Conservation (phyloP, 2,888 invertebrate genomes). For the Hyles lineata region DNA sequence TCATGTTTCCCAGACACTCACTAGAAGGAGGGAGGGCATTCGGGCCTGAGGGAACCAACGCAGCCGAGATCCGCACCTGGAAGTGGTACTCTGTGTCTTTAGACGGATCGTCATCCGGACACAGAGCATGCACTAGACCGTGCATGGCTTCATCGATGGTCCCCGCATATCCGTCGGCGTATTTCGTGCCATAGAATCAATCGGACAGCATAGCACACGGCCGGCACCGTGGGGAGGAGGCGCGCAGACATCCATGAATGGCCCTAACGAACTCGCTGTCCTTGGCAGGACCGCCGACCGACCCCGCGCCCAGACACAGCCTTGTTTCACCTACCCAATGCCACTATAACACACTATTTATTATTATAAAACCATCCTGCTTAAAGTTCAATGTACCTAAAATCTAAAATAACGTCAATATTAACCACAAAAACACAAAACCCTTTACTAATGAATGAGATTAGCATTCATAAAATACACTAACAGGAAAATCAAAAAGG, state of each 20-base stretch:
- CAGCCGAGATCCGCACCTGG: too few relatives aligned
- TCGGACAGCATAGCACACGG: slow-evolving; percentile 73
- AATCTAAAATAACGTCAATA: not conserved
- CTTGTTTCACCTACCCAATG: slow-evolving; percentile 25
- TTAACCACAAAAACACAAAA: not conserved
- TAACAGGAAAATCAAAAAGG: slow-evolving; percentile 37
- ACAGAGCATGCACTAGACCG: too few relatives aligned
- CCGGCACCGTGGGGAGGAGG: slow-evolving; percentile 62
- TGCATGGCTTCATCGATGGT: too few relatives aligned
- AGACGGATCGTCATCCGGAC: too few relatives aligned
- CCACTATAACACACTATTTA: slow-evolving; percentile 34
- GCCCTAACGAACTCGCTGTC: slow-evolving; percentile 82
- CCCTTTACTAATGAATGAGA: not conserved
- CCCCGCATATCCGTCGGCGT: too few relatives aligned
- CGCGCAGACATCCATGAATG: slow-evolving; percentile 82
- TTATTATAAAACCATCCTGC: not conserved
- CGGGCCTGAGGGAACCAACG: too few relatives aligned
- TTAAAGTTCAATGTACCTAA: slow-evolving; percentile 17
- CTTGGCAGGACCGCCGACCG: slow-evolving; percentile 70
- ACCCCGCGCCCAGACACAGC: slow-evolving; percentile 40
- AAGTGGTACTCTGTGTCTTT: too few relatives aligned
- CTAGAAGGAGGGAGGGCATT: too few relatives aligned
- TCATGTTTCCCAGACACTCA: too few relatives aligned
- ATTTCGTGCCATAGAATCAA: too few relatives aligned
- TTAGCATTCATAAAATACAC: not conserved